Percentiles rank a stretch among this genome's conserved stretches.
Evolutionary conservation across 2,113 vertebrate species (phyloP).

Genomic region (Urocynchramus pylzowi): DNA sequence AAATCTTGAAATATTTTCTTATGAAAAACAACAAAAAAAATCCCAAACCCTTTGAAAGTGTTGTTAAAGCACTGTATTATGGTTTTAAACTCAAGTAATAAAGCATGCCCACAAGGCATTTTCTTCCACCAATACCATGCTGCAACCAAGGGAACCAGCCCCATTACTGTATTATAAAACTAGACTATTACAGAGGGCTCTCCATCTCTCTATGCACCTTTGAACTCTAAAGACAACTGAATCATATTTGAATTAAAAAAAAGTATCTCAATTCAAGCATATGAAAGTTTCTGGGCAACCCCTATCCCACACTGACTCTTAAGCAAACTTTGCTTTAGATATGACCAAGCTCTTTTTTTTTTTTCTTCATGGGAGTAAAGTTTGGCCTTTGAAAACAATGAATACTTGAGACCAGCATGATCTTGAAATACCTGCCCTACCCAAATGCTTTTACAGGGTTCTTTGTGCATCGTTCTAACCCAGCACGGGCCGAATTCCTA

Average conservation of each 20-base stretch:
- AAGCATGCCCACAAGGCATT: slow-evolving; percentile 27
- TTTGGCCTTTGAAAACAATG: neutral
- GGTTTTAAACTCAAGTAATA: slow-evolving; percentile 48
- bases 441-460: neutral
- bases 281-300: neutral
- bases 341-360: neutral
- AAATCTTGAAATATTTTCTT: slow-evolving; percentile 20
- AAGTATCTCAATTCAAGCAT: neutral
- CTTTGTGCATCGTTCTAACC: neutral
- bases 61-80: slow-evolving; percentile 51
- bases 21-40: neutral
- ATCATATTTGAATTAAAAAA: neutral
- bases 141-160: slow-evolving; percentile 52
- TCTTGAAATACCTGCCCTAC: neutral
- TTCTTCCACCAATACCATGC: slow-evolving; percentile 38
- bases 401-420: neutral
- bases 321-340: neutral
- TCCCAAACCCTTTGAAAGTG: neutral
- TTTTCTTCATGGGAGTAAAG: neutral
- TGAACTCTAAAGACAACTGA: neutral
- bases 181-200: slow-evolving; percentile 23
- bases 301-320: neutral
- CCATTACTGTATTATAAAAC: slow-evolving; percentile 44
- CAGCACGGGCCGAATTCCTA: neutral
- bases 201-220: neutral